phyloP scores from a whole-genome alignment of 2,888 invertebrate species.

The Atrina japonica region DNA sequence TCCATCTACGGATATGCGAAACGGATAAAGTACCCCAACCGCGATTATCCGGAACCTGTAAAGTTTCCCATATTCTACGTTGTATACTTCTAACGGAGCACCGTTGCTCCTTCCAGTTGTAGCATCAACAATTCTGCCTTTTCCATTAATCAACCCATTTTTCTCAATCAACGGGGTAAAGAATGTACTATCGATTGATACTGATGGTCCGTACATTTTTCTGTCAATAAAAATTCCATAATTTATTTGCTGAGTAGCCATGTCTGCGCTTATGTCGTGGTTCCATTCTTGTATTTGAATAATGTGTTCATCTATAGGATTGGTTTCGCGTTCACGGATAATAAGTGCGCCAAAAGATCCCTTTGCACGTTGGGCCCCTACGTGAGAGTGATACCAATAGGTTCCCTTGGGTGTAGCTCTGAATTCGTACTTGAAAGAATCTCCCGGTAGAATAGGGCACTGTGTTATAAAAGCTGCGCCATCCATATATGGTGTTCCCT shows the following conservation, averaged over 20 bases:
- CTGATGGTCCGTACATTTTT: too few species aligned
- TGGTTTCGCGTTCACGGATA: constrained; percentile 38
- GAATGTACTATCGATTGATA: constrained; percentile 49
- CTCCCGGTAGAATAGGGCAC: constrained; percentile 59
- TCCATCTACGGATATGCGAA: constrained; percentile 62
- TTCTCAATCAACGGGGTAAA: constrained; percentile 54
- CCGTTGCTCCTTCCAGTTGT: constrained; percentile 38
- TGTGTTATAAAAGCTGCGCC: constrained; percentile 62
- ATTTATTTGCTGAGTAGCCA: constrained; percentile 44
- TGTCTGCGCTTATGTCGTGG: constrained; percentile 59
- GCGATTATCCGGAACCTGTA: constrained; percentile 67
- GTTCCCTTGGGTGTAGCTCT: constrained; percentile 52
- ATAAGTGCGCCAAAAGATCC: constrained; percentile 64
- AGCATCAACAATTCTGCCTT: constrained; percentile 52
- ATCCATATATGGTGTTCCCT: constrained; percentile 60
- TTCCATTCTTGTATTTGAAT: constrained; percentile 66
- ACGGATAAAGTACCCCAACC: constrained; percentile 60
- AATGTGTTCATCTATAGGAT: constrained; percentile 43
- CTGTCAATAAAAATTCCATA: too few species aligned
- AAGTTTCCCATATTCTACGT: constrained; percentile 41
- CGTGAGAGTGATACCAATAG: constrained; percentile 63
- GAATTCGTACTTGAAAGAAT: constrained; percentile 60
- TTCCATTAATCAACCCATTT: constrained; percentile 67
- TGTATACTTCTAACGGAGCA: constrained; percentile 56
- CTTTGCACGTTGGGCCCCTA: constrained; percentile 51